A percentile compares a stretch with the other conserved stretches of the same genome.
Conservation (phyloP, 2,797 vertebrate genomes). For the Peromyscus attwateri region DNA sequence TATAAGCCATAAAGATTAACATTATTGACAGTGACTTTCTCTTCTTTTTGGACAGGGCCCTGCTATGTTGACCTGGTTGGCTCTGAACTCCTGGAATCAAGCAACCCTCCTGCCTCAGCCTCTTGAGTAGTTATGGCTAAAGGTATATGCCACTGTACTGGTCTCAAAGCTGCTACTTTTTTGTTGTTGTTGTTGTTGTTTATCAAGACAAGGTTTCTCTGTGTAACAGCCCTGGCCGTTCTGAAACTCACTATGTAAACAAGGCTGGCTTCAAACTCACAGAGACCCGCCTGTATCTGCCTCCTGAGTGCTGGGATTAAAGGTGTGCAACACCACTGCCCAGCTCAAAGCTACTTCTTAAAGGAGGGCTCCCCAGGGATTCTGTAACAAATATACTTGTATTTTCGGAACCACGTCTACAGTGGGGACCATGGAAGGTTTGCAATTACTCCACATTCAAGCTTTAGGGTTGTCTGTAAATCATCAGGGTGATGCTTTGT, state of each 20-base stretch:
- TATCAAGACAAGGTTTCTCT: neutral
- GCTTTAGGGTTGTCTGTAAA: conserved; percentile 7
- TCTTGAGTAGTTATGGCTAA: neutral
- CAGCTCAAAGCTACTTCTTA: neutral
- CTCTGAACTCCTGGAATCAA: neutral
- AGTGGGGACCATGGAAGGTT: neutral
- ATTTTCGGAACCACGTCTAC: conserved; percentile 31
- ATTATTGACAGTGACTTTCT: neutral
- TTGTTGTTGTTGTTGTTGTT: neutral
- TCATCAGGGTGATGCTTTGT: neutral
- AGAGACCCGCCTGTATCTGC: neutral
- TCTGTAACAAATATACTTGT: conserved; percentile 37
- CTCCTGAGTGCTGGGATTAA: neutral
- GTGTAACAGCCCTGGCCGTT: neutral
- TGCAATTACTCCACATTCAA: conserved; percentile 1
- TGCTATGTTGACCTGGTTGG: neutral
- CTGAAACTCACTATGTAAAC: neutral
- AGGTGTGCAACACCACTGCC: neutral
- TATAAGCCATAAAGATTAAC: neutral
- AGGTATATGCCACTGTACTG: neutral
- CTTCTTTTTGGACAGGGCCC: neutral
- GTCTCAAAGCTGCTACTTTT: neutral
- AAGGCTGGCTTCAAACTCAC: neutral
- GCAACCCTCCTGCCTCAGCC: neutral
- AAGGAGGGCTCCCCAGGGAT: neutral